These are phyloP conservation scores for Lophochroa leadbeateri DNA, from an alignment of 2,113 vertebrate species.

Conservation along the genomic window DNA sequence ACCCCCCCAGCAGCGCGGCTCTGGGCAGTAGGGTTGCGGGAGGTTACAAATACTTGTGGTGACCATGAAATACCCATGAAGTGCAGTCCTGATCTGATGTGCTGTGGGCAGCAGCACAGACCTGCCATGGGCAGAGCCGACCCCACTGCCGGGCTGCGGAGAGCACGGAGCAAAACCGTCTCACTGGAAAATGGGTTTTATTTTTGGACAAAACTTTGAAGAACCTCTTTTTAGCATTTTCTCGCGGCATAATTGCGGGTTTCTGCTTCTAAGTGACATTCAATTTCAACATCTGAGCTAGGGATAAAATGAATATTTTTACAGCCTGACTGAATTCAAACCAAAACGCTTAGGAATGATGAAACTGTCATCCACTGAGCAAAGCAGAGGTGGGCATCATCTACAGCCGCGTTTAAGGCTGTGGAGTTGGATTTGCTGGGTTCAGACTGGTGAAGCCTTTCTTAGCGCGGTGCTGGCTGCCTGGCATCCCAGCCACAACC, in stretches of 20 bases:
- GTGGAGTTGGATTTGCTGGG: background rate
- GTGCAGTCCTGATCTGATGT: rapidly evolving
- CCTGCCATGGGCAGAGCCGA: background rate
- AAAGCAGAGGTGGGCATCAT: constrained; percentile 17
- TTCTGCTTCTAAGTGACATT: constrained; percentile 48
- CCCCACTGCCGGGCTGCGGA: too few relatives aligned
- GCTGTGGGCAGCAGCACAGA: background rate
- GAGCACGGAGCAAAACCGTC: background rate
- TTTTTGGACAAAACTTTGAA: constrained; percentile 13
- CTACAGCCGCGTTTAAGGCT: background rate
- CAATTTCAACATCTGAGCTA: constrained; percentile 32
- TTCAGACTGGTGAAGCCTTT: background rate
- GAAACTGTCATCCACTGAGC: background rate
- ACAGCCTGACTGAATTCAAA: constrained; percentile 58
- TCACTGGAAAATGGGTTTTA: background rate
- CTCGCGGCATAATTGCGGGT: constrained; percentile 32
- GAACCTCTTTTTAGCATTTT: constrained; percentile 45
- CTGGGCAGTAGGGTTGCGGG: rapidly evolving
- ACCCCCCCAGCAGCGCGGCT: rapidly evolving
- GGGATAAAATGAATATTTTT: constrained; percentile 61
- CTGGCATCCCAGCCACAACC: background rate
- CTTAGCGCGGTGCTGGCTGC: background rate
- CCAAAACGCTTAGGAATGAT: constrained; percentile 9
- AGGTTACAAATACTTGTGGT: background rate
- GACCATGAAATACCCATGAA: rapidly evolving